A percentile compares a stretch with the other conserved stretches of the same genome.
Evolutionary conservation across 2,888 invertebrate species (phyloP).

Genomic region (Corythucha ciliata): DNA sequence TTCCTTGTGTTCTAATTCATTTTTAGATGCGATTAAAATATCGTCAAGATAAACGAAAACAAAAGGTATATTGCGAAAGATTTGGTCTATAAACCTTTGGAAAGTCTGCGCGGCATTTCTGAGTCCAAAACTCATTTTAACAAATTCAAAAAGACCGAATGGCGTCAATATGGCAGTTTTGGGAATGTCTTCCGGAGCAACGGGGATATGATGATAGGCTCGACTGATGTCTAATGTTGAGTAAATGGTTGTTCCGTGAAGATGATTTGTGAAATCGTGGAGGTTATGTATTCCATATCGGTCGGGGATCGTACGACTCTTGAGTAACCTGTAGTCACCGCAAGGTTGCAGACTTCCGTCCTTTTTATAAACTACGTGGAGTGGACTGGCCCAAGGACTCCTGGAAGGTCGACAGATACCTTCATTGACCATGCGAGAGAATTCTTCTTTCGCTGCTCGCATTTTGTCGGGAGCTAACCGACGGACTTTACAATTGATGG

Average conservation of each 20-base stretch:
- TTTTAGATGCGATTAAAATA: slow-evolving; percentile 31
- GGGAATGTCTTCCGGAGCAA: slow-evolving; percentile 30
- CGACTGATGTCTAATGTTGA: slow-evolving; percentile 38
- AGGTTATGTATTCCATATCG: slow-evolving; percentile 5
- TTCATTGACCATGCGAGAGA: slow-evolving; percentile 34
- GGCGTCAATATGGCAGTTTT: slow-evolving; percentile 33
- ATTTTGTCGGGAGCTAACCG: slow-evolving; percentile 29
- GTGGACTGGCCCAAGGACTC: slow-evolving; percentile 8
- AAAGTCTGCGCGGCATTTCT: slow-evolving; percentile 23
- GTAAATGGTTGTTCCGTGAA: slow-evolving; percentile 37
- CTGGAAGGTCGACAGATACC: slow-evolving; percentile 7
- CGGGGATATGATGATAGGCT: slow-evolving; percentile 30
- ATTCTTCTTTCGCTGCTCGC: slow-evolving; percentile 36
- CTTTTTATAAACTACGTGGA: slow-evolving; percentile 5
- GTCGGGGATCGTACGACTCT: slow-evolving; percentile 35
- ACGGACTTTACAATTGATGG: slow-evolving; percentile 36
- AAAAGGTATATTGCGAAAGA: slow-evolving; percentile 30
- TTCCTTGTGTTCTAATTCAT: slow-evolving; percentile 4
- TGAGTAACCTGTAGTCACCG: slow-evolving; percentile 40
- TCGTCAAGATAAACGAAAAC: slow-evolving; percentile 33
- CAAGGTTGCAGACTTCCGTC: slow-evolving; percentile 33
- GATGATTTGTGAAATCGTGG: slow-evolving; percentile 28
- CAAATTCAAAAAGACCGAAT: slow-evolving; percentile 13
- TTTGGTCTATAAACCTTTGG: slow-evolving; percentile 34
- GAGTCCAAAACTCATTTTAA: neutral